Evolutionary conservation across 2,888 invertebrate genomes (phyloP), one percentile per base, ranked within the genome.

Genomic region (Acanthosoma haemorrhoidale): DNA sequence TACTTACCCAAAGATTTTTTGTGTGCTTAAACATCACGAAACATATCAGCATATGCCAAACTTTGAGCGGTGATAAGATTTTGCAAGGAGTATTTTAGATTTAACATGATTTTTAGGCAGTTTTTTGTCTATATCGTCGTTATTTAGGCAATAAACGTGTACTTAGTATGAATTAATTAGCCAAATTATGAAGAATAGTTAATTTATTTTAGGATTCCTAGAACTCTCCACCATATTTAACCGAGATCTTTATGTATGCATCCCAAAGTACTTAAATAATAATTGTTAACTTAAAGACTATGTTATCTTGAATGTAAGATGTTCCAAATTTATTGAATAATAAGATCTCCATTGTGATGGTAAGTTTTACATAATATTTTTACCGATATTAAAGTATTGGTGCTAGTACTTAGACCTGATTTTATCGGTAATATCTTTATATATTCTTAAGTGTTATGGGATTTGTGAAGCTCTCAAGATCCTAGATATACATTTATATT

Each of bases 131-230:
- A n/a, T 21, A 1, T 11, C 43, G 2, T 4, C 2, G 16, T 11
- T n/a, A 25, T 51, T 25, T 51, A 21, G 13, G 13, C n/a, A 13
- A 29, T n/a, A 21, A 51, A 13, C 29, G 25, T n/a, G 25, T 51
- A 51, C 51, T 51, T 51, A 51, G 25, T 51, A 5, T 4, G 29
- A 51, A 51, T 1, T 25, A 5, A 25, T 51, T 51, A 51, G 4
- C n/a, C 13, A 13, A 51, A 21, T 25, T 51, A 25, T n/a, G 3
- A 25, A 51, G 25, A 51, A 25, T 51, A 25, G 25, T 51, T 51
- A 51, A 51, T 51, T 51, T 51, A 51, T 51, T 51, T 51, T 51
- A 51, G 51, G n/a, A 51, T n/a, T n/a, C n/a, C n/a, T n/a, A n/a
- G n/a, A n/a, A n/a, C n/a, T n/a, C n/a, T n/a, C n/a, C n/a, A n/a